Evolutionary conservation across 2,888 invertebrate genomes (phyloP).

Genomic region (Drosophila atroscutellata): DNA sequence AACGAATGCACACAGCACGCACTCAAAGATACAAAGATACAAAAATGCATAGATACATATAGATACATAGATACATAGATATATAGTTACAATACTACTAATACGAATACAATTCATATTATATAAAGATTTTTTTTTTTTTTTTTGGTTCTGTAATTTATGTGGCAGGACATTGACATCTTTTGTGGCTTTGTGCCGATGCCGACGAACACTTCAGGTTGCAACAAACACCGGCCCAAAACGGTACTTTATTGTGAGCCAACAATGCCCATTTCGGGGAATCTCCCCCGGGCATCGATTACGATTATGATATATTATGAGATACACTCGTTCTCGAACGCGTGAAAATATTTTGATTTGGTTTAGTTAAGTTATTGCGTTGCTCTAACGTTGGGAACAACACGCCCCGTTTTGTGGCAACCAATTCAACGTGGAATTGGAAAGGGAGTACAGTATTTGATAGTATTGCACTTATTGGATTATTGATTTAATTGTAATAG

Average conservation of each 20-base stretch:
- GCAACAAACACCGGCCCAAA: constrained; percentile 3
- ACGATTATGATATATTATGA: constrained; percentile 70
- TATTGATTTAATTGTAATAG: not conserved
- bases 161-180: constrained; percentile 76
- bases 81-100: constrained; percentile 47
- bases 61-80: not conserved
- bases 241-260: constrained; percentile 68
- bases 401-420: constrained; percentile 39
- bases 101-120: constrained; percentile 59
- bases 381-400: constrained; percentile 6
- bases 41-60: constrained; percentile 3
- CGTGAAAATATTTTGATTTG: constrained; percentile 75
- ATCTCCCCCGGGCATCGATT: constrained; percentile 5
- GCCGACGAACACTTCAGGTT: constrained; percentile 36
- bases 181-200: constrained; percentile 62
- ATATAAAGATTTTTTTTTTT: constrained; percentile 22
- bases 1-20: constrained; percentile 16
- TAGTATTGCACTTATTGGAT: constrained; percentile 3
- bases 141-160: constrained; percentile 53
- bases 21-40: constrained; percentile 21
- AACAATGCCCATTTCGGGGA: constrained; percentile 62
- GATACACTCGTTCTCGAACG: constrained; percentile 15
- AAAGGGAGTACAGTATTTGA: too few species aligned
- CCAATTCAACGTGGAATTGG: not conserved
- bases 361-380: constrained; percentile 1